phyloP scores from a whole-genome alignment of 2,888 invertebrate species.

The Xanthorhoe designata region DNA sequence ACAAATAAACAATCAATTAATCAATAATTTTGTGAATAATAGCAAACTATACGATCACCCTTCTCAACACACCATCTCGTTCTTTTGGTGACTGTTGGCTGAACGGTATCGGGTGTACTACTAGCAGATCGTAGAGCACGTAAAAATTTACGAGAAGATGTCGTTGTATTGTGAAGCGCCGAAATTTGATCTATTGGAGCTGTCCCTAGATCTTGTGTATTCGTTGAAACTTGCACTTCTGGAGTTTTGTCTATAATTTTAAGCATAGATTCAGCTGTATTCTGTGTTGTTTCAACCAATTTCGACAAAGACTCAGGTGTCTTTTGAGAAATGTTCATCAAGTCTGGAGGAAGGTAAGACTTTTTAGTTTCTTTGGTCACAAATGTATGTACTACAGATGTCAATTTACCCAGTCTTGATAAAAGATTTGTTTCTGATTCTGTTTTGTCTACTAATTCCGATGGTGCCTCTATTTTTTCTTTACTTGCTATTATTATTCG shows the following conservation, averaged over 20 bases:
- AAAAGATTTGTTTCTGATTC: too few relatives aligned
- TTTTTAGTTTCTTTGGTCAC: too few relatives aligned
- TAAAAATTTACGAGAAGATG: background rate
- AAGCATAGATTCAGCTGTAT: background rate
- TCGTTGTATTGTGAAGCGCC: slow-evolving; percentile 1
- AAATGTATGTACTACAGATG: too few relatives aligned
- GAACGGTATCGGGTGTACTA: background rate
- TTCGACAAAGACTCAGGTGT: too few relatives aligned
- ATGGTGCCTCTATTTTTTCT: background rate
- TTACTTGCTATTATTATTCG: background rate
- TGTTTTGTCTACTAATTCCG: background rate
- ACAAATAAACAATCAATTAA: slow-evolving; percentile 3
- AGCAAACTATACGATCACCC: slow-evolving; percentile 62
- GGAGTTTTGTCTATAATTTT: background rate
- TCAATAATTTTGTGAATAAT: slow-evolving; percentile 31
- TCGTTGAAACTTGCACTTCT: background rate
- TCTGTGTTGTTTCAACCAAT: background rate
- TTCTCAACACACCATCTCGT: slow-evolving; percentile 58
- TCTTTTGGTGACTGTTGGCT: slow-evolving; percentile 24
- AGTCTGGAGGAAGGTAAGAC: too few relatives aligned
- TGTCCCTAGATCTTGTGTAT: slow-evolving; percentile 1
- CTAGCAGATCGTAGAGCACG: slow-evolving; percentile 11
- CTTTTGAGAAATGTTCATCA: too few relatives aligned
- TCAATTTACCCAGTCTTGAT: too few relatives aligned
- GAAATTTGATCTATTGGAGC: slow-evolving; percentile 6